These are phyloP conservation scores for Synodontis membranacea DNA, from an alignment of 2,113 vertebrate genomes.

Conservation along the genomic window DNA sequence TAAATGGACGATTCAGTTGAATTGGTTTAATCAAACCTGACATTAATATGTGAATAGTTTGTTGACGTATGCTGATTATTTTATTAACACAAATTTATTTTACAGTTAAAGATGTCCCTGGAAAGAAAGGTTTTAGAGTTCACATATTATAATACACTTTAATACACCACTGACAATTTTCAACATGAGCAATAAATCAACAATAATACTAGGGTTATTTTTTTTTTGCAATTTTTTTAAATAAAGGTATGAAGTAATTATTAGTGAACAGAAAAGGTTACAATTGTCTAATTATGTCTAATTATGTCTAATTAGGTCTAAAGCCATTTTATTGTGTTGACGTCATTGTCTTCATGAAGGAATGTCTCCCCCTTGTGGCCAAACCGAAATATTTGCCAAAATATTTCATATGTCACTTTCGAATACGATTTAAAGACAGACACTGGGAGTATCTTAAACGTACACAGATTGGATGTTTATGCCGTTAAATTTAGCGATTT, in stretches of 20 bases:
- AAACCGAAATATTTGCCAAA: neutral
- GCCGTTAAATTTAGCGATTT: neutral
- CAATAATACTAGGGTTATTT: neutral
- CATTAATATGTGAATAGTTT: neutral
- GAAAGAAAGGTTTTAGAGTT: neutral
- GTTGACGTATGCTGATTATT: neutral
- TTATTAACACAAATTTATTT: neutral
- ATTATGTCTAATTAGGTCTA: too few species aligned
- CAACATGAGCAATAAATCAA: neutral
- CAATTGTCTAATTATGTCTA: too few species aligned
- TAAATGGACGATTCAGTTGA: neutral
- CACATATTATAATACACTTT: neutral
- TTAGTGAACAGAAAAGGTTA: neutral
- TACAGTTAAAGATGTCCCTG: neutral
- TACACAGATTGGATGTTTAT: neutral
- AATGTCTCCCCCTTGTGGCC: slow-evolving; percentile 41
- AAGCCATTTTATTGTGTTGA: neutral
- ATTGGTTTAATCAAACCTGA: neutral
- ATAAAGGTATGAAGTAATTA: neutral
- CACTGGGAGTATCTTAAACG: neutral
- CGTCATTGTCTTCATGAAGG: neutral
- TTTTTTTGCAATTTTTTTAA: neutral
- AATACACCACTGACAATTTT: neutral
- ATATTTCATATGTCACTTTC: too few species aligned
- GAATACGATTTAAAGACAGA: neutral